Percentiles rank a stretch among this genome's conserved stretches.
These are phyloP conservation scores for Oscheius onirici DNA, from an alignment of 2,888 invertebrate species.

Conservation along the genomic window DNA sequence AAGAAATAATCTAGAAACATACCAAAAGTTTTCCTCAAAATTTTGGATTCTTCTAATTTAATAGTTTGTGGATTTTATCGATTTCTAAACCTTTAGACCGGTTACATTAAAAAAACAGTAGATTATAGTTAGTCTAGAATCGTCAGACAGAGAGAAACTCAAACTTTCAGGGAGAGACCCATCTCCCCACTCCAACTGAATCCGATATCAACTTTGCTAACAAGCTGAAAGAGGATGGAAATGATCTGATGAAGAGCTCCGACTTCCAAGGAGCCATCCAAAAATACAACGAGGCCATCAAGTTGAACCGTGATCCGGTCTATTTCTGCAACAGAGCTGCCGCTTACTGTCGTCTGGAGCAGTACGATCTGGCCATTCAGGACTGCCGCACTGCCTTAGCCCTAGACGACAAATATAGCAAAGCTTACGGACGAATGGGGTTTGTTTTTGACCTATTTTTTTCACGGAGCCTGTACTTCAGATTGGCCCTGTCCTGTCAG, in stretches of 20 bases:
- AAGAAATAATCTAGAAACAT: no score
- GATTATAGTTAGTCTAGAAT: no score
- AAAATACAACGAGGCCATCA: conserved; percentile 88
- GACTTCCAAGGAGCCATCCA: conserved; percentile 83
- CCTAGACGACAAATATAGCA: conserved; percentile 89
- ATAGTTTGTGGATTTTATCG: no score
- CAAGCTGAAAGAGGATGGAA: conserved; percentile 81
- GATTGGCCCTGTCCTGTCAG: conserved; percentile 85
- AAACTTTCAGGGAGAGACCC: conserved; percentile 49
- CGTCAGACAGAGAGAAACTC: background rate
- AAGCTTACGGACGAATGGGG: conserved; percentile 74
- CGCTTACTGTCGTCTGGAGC: conserved; percentile 87
- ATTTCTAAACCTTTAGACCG: no score
- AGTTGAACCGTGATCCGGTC: conserved; percentile 86
- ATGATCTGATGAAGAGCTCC: conserved; percentile 83
- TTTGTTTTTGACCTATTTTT: no score
- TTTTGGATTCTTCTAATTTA: no score
- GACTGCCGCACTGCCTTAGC: conserved; percentile 90
- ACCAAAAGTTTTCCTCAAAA: no score
- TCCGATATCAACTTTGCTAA: conserved; percentile 80
- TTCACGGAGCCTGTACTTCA: no score
- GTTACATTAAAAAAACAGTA: background rate
- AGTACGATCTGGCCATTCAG: conserved; percentile 84
- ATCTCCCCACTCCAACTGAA: conserved; percentile 66
- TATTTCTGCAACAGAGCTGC: conserved; percentile 97